Base-by-base conservation (phyloP, 2,888 invertebrate genomes). In the Frankliniella fusca region DNA sequence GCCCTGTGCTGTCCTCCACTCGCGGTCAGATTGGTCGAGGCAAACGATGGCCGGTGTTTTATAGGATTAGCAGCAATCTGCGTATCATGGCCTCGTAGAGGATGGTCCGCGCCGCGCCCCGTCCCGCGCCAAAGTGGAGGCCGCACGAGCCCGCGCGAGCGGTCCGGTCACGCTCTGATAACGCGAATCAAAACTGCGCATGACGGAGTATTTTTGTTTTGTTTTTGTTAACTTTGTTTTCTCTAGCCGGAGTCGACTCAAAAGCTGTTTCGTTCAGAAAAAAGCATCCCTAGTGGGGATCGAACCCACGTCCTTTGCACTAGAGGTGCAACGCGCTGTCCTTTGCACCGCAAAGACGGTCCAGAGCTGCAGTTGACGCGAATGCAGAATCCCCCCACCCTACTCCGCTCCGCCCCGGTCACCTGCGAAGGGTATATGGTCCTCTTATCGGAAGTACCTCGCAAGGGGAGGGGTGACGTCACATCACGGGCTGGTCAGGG, bases 321-420 rank as follows among this genome's bases (percentile, higher is more conserved):
- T 93, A 93, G 93, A 94, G 93, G 94, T 94, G 93, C 93, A 93
- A 93, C 93, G 93, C 93, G 93, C 93, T 93, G 93, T 93, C 94
- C 94, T 92, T 93, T 94, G 93, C 93, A 93, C 94, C 93, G 93
- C 92, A 93, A 93, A 38, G 38, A 38, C 38, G 38, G 38, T n/a
- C n/a, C n/a, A n/a, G n/a, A n/a, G n/a, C n/a, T n/a, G n/a, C n/a
- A n/a, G n/a, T n/a, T n/a, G 38, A 5, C 38, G 38, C 38, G 38
- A 38, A 38, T 38, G 38, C 2, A 5, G 38, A 38, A 38, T 2
- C 38, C 38, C 38, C 38, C 38, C 38, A 38, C 38, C 38, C 38
- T 5, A 2, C 5, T 38, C 5, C n/a, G n/a, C n/a, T n/a, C n/a
- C n/a, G n/a, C n/a, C n/a, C n/a, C n/a, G n/a, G n/a, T n/a, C n/a